A percentile compares a stretch with the other conserved stretches of the same genome.
These are phyloP conservation scores for Norana najaformis DNA, from an alignment of 2,888 invertebrate species.

Conservation along the genomic window DNA sequence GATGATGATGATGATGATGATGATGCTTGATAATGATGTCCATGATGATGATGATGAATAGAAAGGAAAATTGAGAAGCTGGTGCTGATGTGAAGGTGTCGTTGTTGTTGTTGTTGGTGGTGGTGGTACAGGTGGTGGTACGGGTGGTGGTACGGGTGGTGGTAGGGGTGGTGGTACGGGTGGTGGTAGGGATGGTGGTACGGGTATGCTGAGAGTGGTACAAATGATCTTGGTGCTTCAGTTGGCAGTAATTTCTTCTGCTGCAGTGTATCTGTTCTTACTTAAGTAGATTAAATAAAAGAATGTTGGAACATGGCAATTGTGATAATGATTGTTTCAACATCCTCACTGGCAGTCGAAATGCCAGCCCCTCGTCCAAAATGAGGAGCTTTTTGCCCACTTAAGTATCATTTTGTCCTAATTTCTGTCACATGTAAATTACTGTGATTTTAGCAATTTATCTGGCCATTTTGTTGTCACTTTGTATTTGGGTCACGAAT, in stretches of 20 bases:
- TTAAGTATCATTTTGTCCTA: neutral
- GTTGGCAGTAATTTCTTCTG: neutral
- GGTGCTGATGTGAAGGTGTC: neutral
- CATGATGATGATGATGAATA: neutral
- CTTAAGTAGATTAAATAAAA: neutral
- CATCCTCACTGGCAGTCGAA: neutral
- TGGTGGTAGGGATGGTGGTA: neutral
- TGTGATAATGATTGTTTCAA: neutral
- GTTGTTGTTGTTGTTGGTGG: too few relatives aligned
- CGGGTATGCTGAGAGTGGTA: neutral
- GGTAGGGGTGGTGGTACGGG: neutral
- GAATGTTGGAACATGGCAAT: neutral
- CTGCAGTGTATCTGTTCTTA: neutral
- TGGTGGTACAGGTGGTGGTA: too few relatives aligned
- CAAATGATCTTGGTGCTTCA: neutral
- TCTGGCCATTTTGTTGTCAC: neutral
- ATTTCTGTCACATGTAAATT: neutral
- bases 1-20: neutral
- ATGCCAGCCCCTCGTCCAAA: neutral
- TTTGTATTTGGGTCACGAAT: neutral
- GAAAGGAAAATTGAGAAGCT: neutral
- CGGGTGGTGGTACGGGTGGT: neutral
- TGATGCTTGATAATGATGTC: neutral
- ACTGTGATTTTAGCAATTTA: neutral
- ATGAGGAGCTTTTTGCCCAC: neutral